Conservation (phyloP, 2,113 vertebrate species). For the Girardinichthys multiradiatus region DNA sequence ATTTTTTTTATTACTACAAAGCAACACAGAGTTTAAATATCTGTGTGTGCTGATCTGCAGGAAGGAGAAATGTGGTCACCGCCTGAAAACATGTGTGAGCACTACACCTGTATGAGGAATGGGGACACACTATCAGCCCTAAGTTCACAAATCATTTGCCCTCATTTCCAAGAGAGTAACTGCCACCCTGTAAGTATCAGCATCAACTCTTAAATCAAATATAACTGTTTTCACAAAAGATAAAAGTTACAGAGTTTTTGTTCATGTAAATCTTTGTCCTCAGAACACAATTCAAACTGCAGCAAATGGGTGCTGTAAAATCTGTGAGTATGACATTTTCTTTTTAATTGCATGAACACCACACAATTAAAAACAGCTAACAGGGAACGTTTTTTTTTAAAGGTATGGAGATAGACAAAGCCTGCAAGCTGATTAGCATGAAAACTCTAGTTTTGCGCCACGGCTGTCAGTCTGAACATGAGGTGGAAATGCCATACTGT, state of each 20-base stretch:
- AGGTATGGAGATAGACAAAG: conserved; percentile 74
- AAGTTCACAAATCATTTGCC: conserved; percentile 83
- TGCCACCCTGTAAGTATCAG: conserved; percentile 85
- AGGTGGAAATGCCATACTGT: conserved; percentile 84
- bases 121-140: conserved; percentile 76
- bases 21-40: not conserved
- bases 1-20: not conserved
- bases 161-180: conserved; percentile 76
- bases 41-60: conserved; percentile 64
- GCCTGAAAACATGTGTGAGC: conserved; percentile 79
- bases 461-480: conserved; percentile 74
- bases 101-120: conserved; percentile 80
- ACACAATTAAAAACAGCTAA: conserved; percentile 11
- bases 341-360: not conserved
- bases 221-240: not conserved
- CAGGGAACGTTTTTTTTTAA: not conserved
- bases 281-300: conserved; percentile 85
- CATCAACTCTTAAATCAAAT: not conserved
- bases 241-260: not conserved
- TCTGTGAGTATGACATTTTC: conserved; percentile 84
- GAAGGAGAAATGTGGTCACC: conserved; percentile 76
- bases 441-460: conserved; percentile 55
- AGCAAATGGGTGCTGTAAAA: conserved; percentile 88
- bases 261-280: conserved; percentile 9
- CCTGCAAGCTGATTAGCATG: conserved; percentile 67